Evolutionary conservation across 2,113 vertebrate species (phyloP).

Genomic region (Elaphurus davidianus): DNA sequence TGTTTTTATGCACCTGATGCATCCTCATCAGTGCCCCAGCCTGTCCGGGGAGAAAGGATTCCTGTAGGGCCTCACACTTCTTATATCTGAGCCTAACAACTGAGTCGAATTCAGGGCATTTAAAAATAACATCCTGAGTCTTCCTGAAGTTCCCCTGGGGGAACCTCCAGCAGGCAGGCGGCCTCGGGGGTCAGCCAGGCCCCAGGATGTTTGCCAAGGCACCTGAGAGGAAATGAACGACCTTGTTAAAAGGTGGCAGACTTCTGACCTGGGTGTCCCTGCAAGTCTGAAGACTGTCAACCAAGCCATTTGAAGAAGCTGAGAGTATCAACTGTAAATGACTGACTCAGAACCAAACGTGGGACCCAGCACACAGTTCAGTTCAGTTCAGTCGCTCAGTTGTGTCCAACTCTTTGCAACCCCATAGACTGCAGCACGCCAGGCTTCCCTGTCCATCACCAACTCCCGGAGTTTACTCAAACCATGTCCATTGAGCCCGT

Average conservation of each 20-base stretch:
- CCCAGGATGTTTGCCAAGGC: neutral
- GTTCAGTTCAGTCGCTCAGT: neutral
- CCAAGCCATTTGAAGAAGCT: neutral
- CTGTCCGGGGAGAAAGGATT: neutral
- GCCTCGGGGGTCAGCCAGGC: neutral
- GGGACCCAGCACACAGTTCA: neutral
- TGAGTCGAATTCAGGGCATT: neutral
- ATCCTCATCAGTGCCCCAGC: neutral
- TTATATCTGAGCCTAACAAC: neutral
- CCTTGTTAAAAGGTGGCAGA: neutral
- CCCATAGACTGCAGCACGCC: neutral
- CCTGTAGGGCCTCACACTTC: neutral
- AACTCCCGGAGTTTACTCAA: neutral
- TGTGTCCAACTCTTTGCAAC: neutral
- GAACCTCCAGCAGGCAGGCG: no score
- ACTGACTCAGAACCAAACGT: neutral
- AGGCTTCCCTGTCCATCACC: neutral
- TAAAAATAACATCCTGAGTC: neutral
- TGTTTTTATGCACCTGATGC: neutral
- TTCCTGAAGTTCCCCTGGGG: neutral
- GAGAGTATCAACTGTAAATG: neutral
- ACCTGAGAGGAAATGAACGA: neutral
- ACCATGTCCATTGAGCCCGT: neutral
- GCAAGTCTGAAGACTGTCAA: neutral
- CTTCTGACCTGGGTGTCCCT: neutral